Base-by-base conservation (phyloP, 2,888 invertebrate species). In the Machimus rusticus region DNA sequence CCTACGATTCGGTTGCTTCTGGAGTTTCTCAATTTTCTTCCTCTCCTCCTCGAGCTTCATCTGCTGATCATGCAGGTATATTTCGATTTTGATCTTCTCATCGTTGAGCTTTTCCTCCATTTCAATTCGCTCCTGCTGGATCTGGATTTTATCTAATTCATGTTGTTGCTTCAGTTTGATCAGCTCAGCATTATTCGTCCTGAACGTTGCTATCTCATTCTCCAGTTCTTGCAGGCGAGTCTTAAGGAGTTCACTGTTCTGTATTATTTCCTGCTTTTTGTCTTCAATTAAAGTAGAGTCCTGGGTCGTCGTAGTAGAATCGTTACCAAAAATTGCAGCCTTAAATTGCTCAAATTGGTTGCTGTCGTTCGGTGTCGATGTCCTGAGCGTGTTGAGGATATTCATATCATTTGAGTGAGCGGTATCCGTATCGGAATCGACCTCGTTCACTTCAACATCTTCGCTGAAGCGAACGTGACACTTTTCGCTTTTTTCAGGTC, bases 21-120 rank as follows among this genome's bases (percentile, higher is more conserved):
- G 94, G 92, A 96, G 95, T 89, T 94, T 95, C 82, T 96, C 95
- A 90, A 95, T 94, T 84, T 94, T 94, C 88, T 93, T 93, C 90
- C 94, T 95, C 90, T 96, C 95, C 88, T 95, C 94, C n/a, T 93
- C 93, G 9, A 96, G 91, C 91, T 95, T 95, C 90, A 95, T 95
- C 89, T 94, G 95, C 91, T 96, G 96, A 90, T 96, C 95, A 88
- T 95, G 95, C 90, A 96, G 91, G 91, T 94, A 94, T 89, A 95
- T 94, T 91, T 95, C 95, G 34, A 95, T 93, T 89, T 94, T 93
- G 81, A 95, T 94, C 91, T 95, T 94, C 89, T 96, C 95, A 91
- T 95, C 95, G 90, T 95, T 94, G 43, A 95, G 93, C 87, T 94
- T 94, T 87, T 95, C 94, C 90, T 94, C 93, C 90, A 94, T 93